phyloP scores from a whole-genome alignment of 2,888 invertebrate species.

The Lithophane ornitopus region DNA sequence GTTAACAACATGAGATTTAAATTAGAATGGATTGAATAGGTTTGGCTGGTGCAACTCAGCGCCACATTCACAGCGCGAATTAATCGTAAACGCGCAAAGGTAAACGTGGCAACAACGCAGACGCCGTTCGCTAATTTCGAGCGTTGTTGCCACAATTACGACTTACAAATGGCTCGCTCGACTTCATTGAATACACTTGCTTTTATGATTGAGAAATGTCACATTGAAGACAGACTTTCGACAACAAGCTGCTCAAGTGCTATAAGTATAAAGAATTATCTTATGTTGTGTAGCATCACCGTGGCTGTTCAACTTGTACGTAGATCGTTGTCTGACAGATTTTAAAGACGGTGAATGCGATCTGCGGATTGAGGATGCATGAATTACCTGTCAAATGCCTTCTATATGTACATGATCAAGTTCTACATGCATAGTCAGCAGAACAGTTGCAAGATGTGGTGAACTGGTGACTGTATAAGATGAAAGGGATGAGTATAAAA shows the following conservation, averaged over 20 bases:
- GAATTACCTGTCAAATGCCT: background rate
- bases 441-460: background rate
- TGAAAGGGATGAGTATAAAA: background rate
- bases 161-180: constrained; percentile 39
- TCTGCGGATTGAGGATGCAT: background rate
- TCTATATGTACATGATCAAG: background rate
- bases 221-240: constrained; percentile 23
- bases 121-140: constrained; percentile 56
- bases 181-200: constrained; percentile 43
- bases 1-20: constrained; percentile 69
- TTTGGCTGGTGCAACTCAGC: constrained; percentile 65
- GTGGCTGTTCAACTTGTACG: background rate
- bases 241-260: background rate
- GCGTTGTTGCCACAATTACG: constrained; percentile 43
- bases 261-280: background rate
- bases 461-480: background rate
- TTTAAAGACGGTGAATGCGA: background rate
- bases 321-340: background rate
- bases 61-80: constrained; percentile 74
- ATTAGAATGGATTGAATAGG: constrained; percentile 68
- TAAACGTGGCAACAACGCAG: constrained; percentile 76
- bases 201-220: constrained; percentile 33
- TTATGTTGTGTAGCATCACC: background rate
- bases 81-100: constrained; percentile 73
- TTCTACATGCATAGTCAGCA: background rate